phyloP scores from a whole-genome alignment of 2,113 vertebrate genomes.

The Serilophus lunatus region DNA sequence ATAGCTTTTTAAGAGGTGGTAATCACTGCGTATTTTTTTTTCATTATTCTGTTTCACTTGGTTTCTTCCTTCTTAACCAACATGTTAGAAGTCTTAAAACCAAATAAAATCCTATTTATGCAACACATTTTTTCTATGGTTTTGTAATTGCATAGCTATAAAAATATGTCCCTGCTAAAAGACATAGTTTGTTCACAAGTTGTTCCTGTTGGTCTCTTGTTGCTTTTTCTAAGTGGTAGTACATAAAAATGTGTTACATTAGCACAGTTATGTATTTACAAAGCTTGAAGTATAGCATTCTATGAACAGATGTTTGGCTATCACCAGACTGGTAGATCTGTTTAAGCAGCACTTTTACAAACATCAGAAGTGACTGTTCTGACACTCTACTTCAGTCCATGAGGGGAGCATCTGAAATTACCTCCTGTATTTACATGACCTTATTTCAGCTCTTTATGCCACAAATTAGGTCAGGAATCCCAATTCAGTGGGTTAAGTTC shows the following conservation, averaged over 20 bases:
- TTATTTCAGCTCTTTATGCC: slow-evolving; percentile 18
- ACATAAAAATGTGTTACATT: slow-evolving; percentile 13
- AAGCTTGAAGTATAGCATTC: slow-evolving; percentile 21
- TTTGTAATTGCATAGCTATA: slow-evolving; percentile 17
- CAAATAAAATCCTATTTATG: slow-evolving; percentile 36
- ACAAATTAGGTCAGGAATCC: slow-evolving; percentile 35
- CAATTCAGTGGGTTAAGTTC: slow-evolving; percentile 19
- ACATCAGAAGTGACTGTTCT: slow-evolving; percentile 42
- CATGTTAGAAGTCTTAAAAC: not conserved
- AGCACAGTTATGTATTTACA: slow-evolving; percentile 35
- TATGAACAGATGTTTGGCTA: slow-evolving; percentile 54
- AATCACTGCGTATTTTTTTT: slow-evolving; percentile 34
- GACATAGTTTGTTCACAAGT: slow-evolving; percentile 27
- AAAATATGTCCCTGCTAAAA: slow-evolving; percentile 38
- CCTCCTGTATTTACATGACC: slow-evolving; percentile 27
- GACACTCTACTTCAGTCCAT: not conserved
- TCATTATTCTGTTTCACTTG: slow-evolving; percentile 19
- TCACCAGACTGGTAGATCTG: slow-evolving; percentile 26
- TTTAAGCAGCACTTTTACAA: slow-evolving; percentile 45
- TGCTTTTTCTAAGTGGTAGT: slow-evolving; percentile 19
- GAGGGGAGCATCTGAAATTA: slow-evolving; percentile 20
- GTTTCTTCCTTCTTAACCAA: not conserved
- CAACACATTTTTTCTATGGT: not conserved
- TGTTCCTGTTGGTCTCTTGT: slow-evolving; percentile 25
- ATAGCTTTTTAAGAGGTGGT: slow-evolving; percentile 26